Percentiles rank a stretch among this genome's conserved stretches.
Evolutionary conservation across 1,140 invertebrate genomes (phyloP).

Genomic region (Lanistes nyassanus): DNA sequence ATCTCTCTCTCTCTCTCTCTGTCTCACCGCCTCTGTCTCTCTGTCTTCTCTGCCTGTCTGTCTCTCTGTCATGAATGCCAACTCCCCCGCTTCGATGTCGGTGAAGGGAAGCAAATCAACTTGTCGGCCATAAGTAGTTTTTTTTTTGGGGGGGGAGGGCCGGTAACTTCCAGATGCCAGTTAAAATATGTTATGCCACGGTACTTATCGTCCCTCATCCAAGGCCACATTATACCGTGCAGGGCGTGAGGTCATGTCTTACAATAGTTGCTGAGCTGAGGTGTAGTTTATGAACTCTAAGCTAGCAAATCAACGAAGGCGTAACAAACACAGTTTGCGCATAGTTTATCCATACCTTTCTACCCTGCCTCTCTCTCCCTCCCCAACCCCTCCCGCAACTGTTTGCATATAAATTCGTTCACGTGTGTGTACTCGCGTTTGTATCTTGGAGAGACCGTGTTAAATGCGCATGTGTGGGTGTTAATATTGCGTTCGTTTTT

Average conservation of each 20-base stretch:
- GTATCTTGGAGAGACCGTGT: not conserved
- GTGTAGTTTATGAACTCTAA: too few relatives aligned
- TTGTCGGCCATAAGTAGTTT: not conserved
- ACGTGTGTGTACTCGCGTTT: not conserved
- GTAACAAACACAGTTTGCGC: too few relatives aligned
- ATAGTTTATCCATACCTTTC: slow-evolving; percentile 6
- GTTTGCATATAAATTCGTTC: not conserved
- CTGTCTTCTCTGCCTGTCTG: slow-evolving; percentile 1
- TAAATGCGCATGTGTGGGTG: slow-evolving; percentile 1
- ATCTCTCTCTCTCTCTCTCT: slow-evolving; percentile 7
- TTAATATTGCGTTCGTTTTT: not conserved
- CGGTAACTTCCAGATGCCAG: too few relatives aligned
- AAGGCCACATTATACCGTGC: not conserved
- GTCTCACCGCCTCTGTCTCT: slow-evolving; percentile 1
- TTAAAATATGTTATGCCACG: too few relatives aligned
- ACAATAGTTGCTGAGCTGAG: not conserved
- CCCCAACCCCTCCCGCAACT: not conserved
- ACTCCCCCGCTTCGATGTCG: not conserved
- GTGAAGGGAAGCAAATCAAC: not conserved
- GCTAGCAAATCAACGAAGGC: too few relatives aligned
- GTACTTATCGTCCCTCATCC: too few relatives aligned
- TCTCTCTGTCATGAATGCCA: not conserved
- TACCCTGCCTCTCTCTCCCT: slow-evolving; percentile 6
- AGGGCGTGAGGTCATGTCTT: not conserved
- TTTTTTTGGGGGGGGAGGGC: not conserved